Percentiles rank a stretch among this genome's conserved stretches.
phyloP scores from a whole-genome alignment of 37 sponge, comb jelly and placozoan genomes.

The Beroe forskalii region DNA sequence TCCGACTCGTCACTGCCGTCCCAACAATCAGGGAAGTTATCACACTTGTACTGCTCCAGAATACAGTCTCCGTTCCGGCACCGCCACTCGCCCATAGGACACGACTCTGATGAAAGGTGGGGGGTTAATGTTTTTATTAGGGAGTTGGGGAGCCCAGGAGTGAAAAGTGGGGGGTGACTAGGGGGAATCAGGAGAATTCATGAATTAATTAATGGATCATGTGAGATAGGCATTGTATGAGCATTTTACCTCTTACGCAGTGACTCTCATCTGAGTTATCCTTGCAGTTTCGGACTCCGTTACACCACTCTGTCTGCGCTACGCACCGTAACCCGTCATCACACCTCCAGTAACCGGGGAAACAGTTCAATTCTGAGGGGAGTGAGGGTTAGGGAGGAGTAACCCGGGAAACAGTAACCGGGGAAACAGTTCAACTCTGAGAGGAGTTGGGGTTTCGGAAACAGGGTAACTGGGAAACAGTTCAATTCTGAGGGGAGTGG shows the following conservation, averaged over 20 bases:
- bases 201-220: too few species aligned
- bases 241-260: not conserved
- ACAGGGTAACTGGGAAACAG: not conserved
- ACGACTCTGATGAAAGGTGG: not conserved
- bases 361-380: conserved; percentile 5
- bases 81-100: not conserved
- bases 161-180: too few species aligned
- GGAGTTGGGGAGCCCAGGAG: too few species aligned
- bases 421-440: too few species aligned
- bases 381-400: too few species aligned
- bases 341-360: not conserved
- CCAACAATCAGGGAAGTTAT: conserved; percentile 1
- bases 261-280: conserved; percentile 6
- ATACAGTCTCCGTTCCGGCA: conserved; percentile 51
- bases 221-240: too few species aligned
- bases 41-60: not conserved
- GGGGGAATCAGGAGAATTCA: too few species aligned
- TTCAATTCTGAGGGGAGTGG: too few species aligned
- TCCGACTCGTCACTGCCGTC: conserved; percentile 17
- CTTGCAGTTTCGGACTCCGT: conserved; percentile 54
- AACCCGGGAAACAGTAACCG: too few species aligned
- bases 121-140: too few species aligned
- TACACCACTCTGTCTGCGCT: conserved; percentile 20
- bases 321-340: not conserved
- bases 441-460: not conserved